phyloP scores from a whole-genome alignment of 2,113 vertebrate species.

The Cottus gobio region DNA sequence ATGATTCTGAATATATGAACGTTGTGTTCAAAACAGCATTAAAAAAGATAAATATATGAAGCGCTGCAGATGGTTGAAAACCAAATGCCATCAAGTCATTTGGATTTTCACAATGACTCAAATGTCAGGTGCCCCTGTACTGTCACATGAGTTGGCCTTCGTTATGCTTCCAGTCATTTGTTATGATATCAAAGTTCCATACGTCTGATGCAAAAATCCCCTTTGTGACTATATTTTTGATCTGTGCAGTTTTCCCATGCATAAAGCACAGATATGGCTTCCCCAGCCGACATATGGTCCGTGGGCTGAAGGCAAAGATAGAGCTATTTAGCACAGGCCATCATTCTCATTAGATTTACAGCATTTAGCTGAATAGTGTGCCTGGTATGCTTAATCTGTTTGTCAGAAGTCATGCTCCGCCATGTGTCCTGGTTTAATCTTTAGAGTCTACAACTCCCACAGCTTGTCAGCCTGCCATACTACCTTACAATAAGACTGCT shows the following conservation, averaged over 20 bases:
- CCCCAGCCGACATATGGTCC: not conserved
- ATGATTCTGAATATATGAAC: constrained; percentile 1
- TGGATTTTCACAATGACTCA: not conserved
- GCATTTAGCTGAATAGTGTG: not conserved
- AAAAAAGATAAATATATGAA: not conserved
- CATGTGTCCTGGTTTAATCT: constrained; percentile 41
- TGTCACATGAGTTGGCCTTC: not conserved
- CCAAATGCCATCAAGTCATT: not conserved
- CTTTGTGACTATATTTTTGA: not conserved
- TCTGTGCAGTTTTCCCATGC: not conserved
- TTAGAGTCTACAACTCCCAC: constrained; percentile 39
- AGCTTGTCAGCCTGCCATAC: constrained; percentile 49
- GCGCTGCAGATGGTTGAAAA: not conserved
- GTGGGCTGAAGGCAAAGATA: not conserved
- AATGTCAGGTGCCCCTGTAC: not conserved
- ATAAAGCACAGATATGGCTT: not conserved
- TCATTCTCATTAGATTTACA: not conserved
- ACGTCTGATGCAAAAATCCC: not conserved
- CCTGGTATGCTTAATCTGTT: constrained; percentile 26
- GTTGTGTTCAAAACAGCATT: not conserved
- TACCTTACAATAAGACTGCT: constrained; percentile 33
- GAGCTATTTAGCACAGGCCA: not conserved
- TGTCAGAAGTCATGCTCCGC: constrained; percentile 29
- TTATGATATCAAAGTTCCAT: not conserved
- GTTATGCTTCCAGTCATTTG: not conserved